These are phyloP conservation scores for Enoplosus armatus DNA, from an alignment of 2,797 vertebrate species.

Conservation along the genomic window DNA sequence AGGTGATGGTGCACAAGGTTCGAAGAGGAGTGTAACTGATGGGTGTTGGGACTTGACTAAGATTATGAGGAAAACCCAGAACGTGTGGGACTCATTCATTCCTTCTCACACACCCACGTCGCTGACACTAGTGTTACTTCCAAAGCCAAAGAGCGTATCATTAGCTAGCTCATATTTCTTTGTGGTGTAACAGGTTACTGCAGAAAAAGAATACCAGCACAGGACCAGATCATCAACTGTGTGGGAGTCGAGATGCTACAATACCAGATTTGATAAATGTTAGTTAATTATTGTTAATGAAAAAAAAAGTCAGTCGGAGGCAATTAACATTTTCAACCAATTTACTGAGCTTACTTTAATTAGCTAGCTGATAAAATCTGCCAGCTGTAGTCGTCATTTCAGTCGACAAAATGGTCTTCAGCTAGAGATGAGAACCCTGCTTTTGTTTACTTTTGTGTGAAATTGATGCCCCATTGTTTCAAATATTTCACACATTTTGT, in stretches of 20 bases:
- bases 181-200: background rate
- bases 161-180: background rate
- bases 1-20: too few relatives aligned
- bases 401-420: background rate
- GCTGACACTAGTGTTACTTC: background rate
- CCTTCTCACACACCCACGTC: too few relatives aligned
- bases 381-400: background rate
- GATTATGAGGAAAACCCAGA: too few relatives aligned
- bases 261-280: background rate
- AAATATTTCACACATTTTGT: background rate
- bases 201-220: background rate
- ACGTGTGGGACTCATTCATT: too few relatives aligned
- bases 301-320: too few relatives aligned
- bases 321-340: background rate
- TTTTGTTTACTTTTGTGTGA: background rate
- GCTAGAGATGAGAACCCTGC: background rate
- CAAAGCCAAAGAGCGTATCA: background rate
- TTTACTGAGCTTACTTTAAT: background rate
- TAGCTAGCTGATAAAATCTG: slow-evolving; percentile 4
- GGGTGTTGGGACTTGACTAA: too few relatives aligned
- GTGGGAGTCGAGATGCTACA: background rate
- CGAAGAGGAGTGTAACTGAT: too few relatives aligned
- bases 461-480: background rate
- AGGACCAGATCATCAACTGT: background rate
- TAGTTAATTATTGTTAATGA: too few relatives aligned